Evolutionary conservation across 1,140 invertebrate genomes (phyloP), one percentile per base, ranked within the genome.

Genomic region (Aphelinus atriplicis): DNA sequence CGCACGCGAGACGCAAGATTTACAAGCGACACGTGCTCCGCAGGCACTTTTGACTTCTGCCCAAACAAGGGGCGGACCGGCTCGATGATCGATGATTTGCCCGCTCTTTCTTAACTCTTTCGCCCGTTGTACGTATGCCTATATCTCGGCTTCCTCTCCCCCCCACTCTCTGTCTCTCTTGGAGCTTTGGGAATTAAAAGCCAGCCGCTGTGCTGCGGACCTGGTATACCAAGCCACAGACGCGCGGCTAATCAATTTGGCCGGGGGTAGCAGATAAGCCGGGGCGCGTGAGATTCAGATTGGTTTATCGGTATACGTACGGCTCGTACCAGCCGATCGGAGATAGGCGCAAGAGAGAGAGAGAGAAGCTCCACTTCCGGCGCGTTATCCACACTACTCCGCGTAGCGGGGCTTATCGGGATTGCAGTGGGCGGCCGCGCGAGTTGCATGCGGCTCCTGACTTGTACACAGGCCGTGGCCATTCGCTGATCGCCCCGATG

Each of bases 1-100:
- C 26, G 26, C 26, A 26, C 26, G 26, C 26, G 26, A 26, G 26
- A 47, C 9, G 51, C 45, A 82, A 82, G 81, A 82, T 84, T 83
- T 83, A 83, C 81, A 78, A 82, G 56, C 56, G 50, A 65, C 75
- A 77, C 75, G 71, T 77, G 75, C 61, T 60, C 9, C 1, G 60
- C 75, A 72, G 69, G 61, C 57, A 61, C 50, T 55, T 26, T 26
- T 26, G 26, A 26, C 26, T 26, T 26, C 26, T 26, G 26, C 26
- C 26, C 78, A 79, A 83, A 80, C 77, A 80, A 80, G 72, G 68
- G 72, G 65, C 65, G 72, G 43, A 67, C 67, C 64, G 56, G 43
- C 55, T 68, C 60, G 72, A 74, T 74, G 72, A 74, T 74, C 65
- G 72, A 74, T 74, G 57, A 74, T 67, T 68, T 62, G 9, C 60